These are phyloP conservation scores for Rhombomys opimus DNA, from an alignment of 2,113 vertebrate species.

Conservation along the genomic window DNA sequence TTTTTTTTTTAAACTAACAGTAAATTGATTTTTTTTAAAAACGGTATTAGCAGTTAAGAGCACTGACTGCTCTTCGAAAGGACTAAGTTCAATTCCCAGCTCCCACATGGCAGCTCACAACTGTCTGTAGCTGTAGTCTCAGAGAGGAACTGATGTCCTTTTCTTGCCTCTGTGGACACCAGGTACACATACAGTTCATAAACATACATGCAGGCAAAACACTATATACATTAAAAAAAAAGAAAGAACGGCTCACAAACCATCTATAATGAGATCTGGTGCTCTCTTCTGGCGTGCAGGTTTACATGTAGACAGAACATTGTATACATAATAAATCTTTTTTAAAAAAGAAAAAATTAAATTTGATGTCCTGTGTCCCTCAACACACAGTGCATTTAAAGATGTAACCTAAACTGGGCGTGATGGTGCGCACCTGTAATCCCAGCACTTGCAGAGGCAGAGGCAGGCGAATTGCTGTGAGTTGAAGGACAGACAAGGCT, in stretches of 20 bases:
- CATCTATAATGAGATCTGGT: no score
- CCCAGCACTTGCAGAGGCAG: no score
- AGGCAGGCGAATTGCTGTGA: no score
- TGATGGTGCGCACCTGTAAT: no score
- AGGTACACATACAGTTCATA: not conserved
- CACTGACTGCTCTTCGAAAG: not conserved
- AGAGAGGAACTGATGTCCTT: not conserved
- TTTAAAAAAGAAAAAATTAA: not conserved
- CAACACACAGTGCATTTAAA: not conserved
- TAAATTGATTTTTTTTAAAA: constrained; percentile 27
- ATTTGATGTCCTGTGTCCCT: not conserved
- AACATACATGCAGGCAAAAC: not conserved
- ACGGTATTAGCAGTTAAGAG: not conserved
- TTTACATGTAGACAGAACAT: not conserved
- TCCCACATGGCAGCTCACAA: not conserved
- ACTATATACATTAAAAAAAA: not conserved
- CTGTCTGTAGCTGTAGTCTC: not conserved
- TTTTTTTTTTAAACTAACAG: not conserved
- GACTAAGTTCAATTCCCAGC: not conserved
- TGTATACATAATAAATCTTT: not conserved
- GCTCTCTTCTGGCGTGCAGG: no score
- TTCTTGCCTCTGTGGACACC: not conserved
- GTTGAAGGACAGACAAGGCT: no score
- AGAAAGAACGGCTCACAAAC: not conserved
- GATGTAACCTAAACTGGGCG: not conserved